These are phyloP conservation scores for Drosophila nigromelanica DNA, from an alignment of 1,140 invertebrate species.

Conservation along the genomic window DNA sequence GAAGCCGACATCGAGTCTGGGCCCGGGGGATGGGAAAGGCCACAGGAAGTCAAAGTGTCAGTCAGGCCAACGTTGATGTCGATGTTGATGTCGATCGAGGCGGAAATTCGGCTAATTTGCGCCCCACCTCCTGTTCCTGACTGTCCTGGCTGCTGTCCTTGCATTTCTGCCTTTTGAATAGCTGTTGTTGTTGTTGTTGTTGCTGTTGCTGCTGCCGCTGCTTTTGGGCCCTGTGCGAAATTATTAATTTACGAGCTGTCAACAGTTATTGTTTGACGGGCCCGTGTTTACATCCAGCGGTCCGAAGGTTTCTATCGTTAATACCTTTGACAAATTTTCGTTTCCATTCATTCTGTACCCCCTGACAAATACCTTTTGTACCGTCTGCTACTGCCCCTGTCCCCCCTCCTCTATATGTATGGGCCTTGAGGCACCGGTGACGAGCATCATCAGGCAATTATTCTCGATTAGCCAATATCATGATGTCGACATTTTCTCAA, in stretches of 20 bases:
- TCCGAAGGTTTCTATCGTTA: conserved; percentile 41
- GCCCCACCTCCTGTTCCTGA: conserved; percentile 35
- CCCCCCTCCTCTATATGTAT: not conserved
- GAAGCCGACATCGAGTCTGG: not conserved
- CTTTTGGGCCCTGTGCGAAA: conserved; percentile 50
- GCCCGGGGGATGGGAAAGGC: conserved; percentile 54
- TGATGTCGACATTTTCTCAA: conserved; percentile 51
- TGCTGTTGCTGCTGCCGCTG: not conserved
- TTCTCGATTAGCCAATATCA: conserved; percentile 72
- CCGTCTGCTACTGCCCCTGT: not conserved
- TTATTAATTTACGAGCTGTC: conserved; percentile 83
- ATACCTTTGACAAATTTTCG: conserved; percentile 11
- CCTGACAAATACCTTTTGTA: conserved; percentile 55
- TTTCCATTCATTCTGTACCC: not conserved
- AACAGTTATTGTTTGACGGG: conserved; percentile 74
- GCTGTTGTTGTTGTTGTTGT: not conserved
- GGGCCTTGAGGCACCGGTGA: conserved; percentile 15
- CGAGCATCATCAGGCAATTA: conserved; percentile 67
- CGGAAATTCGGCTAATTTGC: conserved; percentile 80
- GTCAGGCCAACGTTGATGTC: conserved; percentile 29
- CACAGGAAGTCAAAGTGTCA: conserved; percentile 82
- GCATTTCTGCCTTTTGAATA: conserved; percentile 22
- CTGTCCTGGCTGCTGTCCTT: conserved; percentile 9
- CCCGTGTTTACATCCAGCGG: conserved; percentile 72
- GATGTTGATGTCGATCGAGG: conserved; percentile 59